Evolutionary conservation across 2,797 vertebrate genomes (phyloP), one percentile per base, ranked within the genome.

Genomic region (Malurus splendens): DNA sequence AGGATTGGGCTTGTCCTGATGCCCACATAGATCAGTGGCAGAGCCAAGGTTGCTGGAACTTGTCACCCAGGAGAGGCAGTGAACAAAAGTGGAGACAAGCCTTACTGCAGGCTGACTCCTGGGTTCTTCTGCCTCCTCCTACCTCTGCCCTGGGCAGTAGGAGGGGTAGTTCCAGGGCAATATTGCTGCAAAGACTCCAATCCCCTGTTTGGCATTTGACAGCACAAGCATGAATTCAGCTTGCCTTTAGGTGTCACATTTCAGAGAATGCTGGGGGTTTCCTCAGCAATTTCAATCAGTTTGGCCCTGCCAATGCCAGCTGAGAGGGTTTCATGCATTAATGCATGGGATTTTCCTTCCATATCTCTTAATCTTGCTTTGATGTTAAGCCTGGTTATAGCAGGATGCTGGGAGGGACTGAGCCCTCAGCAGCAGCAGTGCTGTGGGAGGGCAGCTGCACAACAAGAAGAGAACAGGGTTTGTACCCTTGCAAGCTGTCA

Each of bases 351-450:
- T 48, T 93, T 93, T 67, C 66, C 36, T 71, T 80, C 68, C 51
- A 55, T 92, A n/a, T 89, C 86, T 82, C 65, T 85, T 56, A 18
- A 47, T 92, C 79, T 77, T 33, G 30, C 87, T 92, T 84, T 95
- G 87, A 89, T 89, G 65, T 77, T 70, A 28, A 87, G 32, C 42
- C 68, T 9, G 36, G 30, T 82, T 66, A 6, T 7, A 79, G 72
- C 5, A 4, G 64, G 61, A 41, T 82, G 67, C 67, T 84, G 75
- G 74, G 71, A 76, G 86, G 30, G 72, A 32, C 54, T 71, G 78
- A 91, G 47, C 60, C 51, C 67, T 68, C 62, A 14, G 62, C n/a
- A 67, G 64, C 67, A 50, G 39, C 1, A 36, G 8, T 52, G 45
- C 42, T 61, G 50, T 44, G 61, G 65, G 65, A 93, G 13, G 24